These are phyloP conservation scores for Chelonus insularis DNA, from an alignment of 1,140 invertebrate species.

Conservation along the genomic window DNA sequence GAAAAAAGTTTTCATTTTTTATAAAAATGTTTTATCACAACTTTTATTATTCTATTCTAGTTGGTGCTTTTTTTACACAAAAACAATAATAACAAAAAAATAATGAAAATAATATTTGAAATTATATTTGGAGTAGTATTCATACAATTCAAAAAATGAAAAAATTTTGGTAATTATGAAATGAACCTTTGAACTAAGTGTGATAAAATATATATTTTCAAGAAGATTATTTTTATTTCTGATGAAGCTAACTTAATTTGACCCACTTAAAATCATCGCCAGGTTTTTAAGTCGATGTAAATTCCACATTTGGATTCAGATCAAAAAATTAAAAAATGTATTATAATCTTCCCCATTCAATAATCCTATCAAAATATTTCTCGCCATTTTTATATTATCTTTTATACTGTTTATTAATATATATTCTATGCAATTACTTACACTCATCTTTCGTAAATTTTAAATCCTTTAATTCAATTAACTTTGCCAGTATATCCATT, in stretches of 20 bases:
- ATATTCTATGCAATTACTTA: constrained; percentile 39
- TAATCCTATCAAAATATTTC: no score
- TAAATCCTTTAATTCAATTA: constrained; percentile 35
- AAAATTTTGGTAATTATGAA: background rate
- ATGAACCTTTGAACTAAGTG: background rate
- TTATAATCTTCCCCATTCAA: background rate
- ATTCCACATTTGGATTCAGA: constrained; percentile 17
- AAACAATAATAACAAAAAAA: no score
- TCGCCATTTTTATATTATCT: background rate
- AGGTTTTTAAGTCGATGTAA: constrained; percentile 12
- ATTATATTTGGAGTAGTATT: background rate
- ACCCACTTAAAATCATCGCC: constrained; percentile 21
- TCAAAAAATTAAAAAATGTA: constrained; percentile 1
- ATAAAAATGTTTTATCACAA: no score
- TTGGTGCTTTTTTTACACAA: no score
- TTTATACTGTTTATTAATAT: background rate
- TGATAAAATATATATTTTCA: constrained; percentile 4
- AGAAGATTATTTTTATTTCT: constrained; percentile 25
- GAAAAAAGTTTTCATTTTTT: no score
- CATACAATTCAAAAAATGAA: background rate
- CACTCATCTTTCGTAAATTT: constrained; percentile 48
- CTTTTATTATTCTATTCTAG: no score
- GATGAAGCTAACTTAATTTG: constrained; percentile 14
- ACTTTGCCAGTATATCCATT: constrained; percentile 18
- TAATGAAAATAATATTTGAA: background rate